phyloP scores from a whole-genome alignment of 2,888 invertebrate genomes.

The Xestia sexstrigata region DNA sequence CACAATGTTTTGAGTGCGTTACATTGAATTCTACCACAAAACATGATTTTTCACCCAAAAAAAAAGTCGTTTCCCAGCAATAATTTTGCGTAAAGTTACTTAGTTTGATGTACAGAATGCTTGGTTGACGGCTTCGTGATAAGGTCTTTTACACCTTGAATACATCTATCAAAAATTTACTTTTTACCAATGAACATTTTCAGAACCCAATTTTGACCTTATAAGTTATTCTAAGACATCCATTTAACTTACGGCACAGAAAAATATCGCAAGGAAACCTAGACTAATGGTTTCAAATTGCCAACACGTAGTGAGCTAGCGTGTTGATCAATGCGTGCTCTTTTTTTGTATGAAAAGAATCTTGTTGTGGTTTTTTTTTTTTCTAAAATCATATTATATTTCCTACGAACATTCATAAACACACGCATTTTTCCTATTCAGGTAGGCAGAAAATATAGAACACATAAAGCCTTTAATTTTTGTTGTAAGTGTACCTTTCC shows the following conservation, averaged over 20 bases:
- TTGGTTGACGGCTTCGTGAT: too few relatives aligned
- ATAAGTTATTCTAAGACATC: constrained; percentile 15
- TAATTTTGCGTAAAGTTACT: too few relatives aligned
- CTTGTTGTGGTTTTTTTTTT: neutral
- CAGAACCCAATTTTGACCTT: neutral
- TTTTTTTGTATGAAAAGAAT: constrained; percentile 5
- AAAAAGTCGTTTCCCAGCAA: too few relatives aligned
- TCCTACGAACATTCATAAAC: neutral
- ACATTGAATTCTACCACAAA: too few relatives aligned
- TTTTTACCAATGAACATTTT: neutral
- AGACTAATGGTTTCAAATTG: constrained; percentile 25
- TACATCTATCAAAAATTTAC: neutral
- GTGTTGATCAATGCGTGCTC: constrained; percentile 1
- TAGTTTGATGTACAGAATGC: too few relatives aligned
- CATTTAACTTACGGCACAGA: neutral
- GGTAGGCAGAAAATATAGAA: neutral
- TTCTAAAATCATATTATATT: neutral
- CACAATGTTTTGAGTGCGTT: too few relatives aligned
- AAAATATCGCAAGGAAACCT: constrained; percentile 8
- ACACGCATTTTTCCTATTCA: neutral
- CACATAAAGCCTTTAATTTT: too few relatives aligned
- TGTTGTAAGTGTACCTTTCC: too few relatives aligned
- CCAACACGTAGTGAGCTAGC: constrained; percentile 12
- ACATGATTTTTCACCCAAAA: too few relatives aligned
- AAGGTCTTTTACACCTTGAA: too few relatives aligned